Evolutionary conservation across 2,113 vertebrate genomes (phyloP).

Genomic region (Rattus rattus): DNA sequence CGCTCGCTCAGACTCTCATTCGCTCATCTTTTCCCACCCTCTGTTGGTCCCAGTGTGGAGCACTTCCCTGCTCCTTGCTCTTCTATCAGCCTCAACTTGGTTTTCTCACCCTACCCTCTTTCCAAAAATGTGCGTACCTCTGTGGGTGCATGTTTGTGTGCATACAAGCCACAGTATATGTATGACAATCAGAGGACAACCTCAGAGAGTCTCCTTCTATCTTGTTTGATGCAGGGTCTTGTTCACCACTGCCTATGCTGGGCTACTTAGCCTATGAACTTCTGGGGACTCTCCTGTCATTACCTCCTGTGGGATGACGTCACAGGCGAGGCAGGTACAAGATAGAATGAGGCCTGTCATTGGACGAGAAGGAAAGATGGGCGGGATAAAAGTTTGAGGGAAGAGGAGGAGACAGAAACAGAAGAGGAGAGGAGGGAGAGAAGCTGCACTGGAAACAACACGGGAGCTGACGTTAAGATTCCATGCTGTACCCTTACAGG

Average conservation of each 20-base stretch:
- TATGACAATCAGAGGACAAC: neutral
- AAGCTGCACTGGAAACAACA: too few species aligned
- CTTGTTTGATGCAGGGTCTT: neutral
- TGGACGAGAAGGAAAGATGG: too few species aligned
- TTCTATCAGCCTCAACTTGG: neutral
- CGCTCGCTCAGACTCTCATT: neutral
- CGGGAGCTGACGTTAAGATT: too few species aligned
- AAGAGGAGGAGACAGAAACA: too few species aligned
- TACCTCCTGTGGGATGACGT: too few species aligned
- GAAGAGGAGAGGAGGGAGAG: too few species aligned
- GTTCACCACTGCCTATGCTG: neutral
- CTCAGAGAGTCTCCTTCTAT: neutral
- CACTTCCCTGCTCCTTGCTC: neutral
- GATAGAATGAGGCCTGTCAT: too few species aligned
- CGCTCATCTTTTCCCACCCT: neutral
- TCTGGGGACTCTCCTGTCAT: neutral
- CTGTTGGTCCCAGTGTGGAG: neutral
- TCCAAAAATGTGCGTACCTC: too few species aligned
- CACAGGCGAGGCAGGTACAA: too few species aligned
- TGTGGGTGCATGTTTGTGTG: neutral
- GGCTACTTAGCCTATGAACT: neutral
- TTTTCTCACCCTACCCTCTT: neutral
- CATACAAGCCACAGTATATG: neutral
- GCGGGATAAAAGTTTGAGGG: too few species aligned
- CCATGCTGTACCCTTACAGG: too few species aligned